phyloP scores from a whole-genome alignment of 2,113 vertebrate genomes.

The Clarias batrachus region DNA sequence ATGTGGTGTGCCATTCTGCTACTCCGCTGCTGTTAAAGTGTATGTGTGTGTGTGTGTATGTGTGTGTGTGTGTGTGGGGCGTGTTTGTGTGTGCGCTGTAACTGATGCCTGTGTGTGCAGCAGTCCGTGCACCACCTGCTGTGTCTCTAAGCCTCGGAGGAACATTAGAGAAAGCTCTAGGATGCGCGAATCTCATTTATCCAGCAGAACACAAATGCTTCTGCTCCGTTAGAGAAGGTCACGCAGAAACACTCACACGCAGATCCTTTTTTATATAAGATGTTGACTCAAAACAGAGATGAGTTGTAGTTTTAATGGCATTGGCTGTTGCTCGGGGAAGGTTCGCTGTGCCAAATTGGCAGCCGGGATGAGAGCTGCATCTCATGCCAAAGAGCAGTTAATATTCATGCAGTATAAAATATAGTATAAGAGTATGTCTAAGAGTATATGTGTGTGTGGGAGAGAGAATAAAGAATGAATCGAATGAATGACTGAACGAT shows the following conservation, averaged over 20 bases:
- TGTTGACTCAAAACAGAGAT: neutral
- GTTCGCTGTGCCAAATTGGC: constrained; percentile 35
- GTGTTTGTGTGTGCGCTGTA: constrained; percentile 10
- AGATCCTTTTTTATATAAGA: neutral
- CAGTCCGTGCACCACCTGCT: constrained; percentile 46
- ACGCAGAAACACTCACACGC: neutral
- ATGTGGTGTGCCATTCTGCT: constrained; percentile 5
- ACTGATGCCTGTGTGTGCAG: constrained; percentile 35
- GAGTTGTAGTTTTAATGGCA: constrained; percentile 12
- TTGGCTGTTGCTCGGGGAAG: constrained; percentile 20
- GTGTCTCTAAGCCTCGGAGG: constrained; percentile 26
- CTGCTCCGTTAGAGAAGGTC: constrained; percentile 28
- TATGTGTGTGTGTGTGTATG: neutral
- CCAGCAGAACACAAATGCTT: constrained; percentile 12
- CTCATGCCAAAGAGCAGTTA: constrained; percentile 21
- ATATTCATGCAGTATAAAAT: neutral
- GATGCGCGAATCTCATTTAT: constrained; percentile 25
- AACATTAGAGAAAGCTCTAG: constrained; percentile 18
- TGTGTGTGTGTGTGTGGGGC: constrained; percentile 5
- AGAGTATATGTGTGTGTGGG: constrained; percentile 15
- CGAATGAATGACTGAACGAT: constrained; percentile 59
- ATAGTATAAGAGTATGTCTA: constrained; percentile 20
- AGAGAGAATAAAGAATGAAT: constrained; percentile 15
- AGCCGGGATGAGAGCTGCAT: neutral
- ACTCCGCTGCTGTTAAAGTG: constrained; percentile 25